A percentile compares a stretch with the other conserved stretches of the same genome.
phyloP scores from a whole-genome alignment of 2,888 invertebrate genomes.

The Mythimna impura region DNA sequence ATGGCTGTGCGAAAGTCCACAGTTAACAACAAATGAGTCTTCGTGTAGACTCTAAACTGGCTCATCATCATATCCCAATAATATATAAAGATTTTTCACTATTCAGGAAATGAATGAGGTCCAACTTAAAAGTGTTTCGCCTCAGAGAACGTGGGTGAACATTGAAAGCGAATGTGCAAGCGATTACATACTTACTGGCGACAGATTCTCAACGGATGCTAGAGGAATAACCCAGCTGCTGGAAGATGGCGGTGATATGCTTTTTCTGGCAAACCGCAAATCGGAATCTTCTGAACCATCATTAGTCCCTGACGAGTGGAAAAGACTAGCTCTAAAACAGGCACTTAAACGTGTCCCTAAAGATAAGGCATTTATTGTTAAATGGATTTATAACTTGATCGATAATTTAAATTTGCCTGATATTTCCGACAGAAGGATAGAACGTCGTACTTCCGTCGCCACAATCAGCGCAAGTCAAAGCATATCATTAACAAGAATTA shows the following conservation, averaged over 20 bases:
- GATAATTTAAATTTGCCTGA: slow-evolving; percentile 61
- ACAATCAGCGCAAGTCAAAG: not conserved
- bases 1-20: no score
- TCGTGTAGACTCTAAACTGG: not conserved
- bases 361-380: slow-evolving; percentile 74
- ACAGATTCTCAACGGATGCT: not conserved
- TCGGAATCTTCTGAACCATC: slow-evolving; percentile 67
- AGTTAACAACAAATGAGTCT: not conserved
- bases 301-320: slow-evolving; percentile 72
- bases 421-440: not conserved
- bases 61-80: not conserved
- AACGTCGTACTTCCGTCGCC: not conserved
- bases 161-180: slow-evolving; percentile 39
- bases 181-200: not conserved
- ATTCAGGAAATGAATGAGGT: slow-evolving; percentile 79
- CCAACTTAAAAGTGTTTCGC: slow-evolving; percentile 79
- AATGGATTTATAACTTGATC: slow-evolving; percentile 73
- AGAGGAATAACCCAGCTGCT: not conserved
- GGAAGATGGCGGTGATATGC: slow-evolving; percentile 50
- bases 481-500: not conserved
- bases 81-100: not conserved
- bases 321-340: slow-evolving; percentile 63
- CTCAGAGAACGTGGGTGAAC: slow-evolving; percentile 66
- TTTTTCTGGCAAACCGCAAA: slow-evolving; percentile 59
- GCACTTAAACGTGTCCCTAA: slow-evolving; percentile 61